Evolutionary conservation across 2,113 vertebrate species (phyloP), one percentile per base, ranked within the genome.

Genomic region (Eupsittula cactorum): DNA sequence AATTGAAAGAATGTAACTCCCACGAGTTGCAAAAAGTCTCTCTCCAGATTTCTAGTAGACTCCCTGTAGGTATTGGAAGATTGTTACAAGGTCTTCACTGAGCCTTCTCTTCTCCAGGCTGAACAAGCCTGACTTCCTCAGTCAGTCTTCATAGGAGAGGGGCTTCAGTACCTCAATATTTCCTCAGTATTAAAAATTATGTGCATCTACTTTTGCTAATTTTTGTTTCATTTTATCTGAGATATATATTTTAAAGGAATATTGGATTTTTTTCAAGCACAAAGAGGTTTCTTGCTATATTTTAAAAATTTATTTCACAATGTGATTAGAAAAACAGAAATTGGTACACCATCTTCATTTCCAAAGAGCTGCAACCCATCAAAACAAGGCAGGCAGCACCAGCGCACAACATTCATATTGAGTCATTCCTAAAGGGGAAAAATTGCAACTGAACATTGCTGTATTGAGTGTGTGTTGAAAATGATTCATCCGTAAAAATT

Each of bases 361-460:
- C 41, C 27, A 49, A 82, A 71, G 16, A 20, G 24, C 23, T 63
- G 9, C 28, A 71, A 28, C 5, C 3, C 21, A n/a, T 11, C 17
- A 53, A 52, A 65, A 5, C 16, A 83, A 81, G 7, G 10, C 33
- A 42, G 10, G 21, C 16, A 82, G 13, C 5, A 7, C 42, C 29
- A 69, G 60, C 6, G 47, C 15, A 52, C 4, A 71, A 3, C 12
- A n/a, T 71, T 64, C 33, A 28, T 39, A 82, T 39, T 1, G 5
- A 50, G 13, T 65, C 3, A 29, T 82, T 70, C 28, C 24, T 86
- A 44, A 53, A 62, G 12, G 7, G 5, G 8, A 70, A 75, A 88
- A 71, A 49, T 29, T 63, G 1, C 10, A 53, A 13, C 13, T 2
- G 0, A 63, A 59, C 4, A 68, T 57, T 4, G 0, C 9, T 82